Conservation (phyloP, 53 echinoderm and acorn worm species). For the Holothuria leucospilota region DNA sequence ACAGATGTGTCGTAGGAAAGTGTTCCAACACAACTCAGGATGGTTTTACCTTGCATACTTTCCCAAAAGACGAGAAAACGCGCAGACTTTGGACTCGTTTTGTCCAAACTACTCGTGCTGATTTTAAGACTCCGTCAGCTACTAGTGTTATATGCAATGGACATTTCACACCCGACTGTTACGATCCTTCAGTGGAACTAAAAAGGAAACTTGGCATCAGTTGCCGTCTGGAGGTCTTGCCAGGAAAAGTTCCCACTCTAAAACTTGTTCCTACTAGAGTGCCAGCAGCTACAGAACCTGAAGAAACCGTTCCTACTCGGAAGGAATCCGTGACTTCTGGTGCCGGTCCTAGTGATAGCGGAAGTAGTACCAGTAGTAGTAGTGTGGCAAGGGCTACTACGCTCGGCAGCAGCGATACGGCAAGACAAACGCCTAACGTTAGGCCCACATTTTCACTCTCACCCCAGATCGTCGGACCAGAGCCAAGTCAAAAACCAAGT, state of each 20-base stretch:
- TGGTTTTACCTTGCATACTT: background rate
- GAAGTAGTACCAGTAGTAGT: too few relatives aligned
- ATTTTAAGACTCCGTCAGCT: background rate
- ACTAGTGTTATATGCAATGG: background rate
- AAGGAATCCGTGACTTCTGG: too few relatives aligned
- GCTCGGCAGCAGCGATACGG: too few relatives aligned
- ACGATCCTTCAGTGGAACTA: background rate
- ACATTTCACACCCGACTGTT: conserved; percentile 9
- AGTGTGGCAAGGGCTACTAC: too few relatives aligned
- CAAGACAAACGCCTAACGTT: too few relatives aligned
- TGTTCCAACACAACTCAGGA: conserved; percentile 22
- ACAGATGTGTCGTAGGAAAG: background rate
- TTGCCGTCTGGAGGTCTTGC: background rate
- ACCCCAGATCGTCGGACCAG: background rate
- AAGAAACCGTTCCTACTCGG: too few relatives aligned
- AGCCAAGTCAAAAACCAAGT: background rate
- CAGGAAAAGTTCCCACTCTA: conserved; percentile 18
- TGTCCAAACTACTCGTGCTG: background rate
- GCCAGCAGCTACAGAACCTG: background rate
- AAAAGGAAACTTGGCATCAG: background rate
- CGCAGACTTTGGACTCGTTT: conserved; percentile 1
- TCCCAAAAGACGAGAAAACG: conserved; percentile 2
- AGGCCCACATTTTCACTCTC: background rate
- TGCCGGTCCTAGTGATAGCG: too few relatives aligned
- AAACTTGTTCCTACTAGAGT: background rate